Conservation (phyloP, 2,797 vertebrate species). For the Garrulus glandarius region DNA sequence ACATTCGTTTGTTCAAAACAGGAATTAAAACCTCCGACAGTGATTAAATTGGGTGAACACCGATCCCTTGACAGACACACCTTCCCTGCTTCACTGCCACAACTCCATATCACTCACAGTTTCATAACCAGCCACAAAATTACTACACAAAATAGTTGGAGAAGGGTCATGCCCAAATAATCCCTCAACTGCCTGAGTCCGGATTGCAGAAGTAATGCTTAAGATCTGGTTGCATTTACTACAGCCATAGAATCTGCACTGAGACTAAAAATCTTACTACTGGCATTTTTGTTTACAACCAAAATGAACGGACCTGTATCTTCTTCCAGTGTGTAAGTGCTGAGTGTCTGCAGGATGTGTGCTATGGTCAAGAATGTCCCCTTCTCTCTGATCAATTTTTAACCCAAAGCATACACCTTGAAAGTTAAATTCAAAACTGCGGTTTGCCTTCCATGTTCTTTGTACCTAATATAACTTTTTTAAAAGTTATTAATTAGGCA, state of each 20-base stretch:
- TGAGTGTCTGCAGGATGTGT: neutral
- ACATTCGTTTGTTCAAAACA: neutral
- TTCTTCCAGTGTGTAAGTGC: neutral
- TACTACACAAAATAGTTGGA: neutral
- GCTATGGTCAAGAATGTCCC: accelerated
- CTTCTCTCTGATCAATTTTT: neutral
- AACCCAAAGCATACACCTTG: neutral
- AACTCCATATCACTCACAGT: neutral
- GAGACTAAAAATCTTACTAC: neutral
- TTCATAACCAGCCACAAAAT: neutral
- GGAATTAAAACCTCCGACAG: constrained; percentile 17
- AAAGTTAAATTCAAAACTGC: neutral
- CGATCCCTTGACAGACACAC: neutral
- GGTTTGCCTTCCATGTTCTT: neutral
- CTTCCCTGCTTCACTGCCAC: neutral
- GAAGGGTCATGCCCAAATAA: neutral
- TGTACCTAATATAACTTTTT: neutral
- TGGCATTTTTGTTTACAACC: neutral
- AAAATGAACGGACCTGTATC: neutral
- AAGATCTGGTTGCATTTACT: neutral
- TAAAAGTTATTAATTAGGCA: neutral
- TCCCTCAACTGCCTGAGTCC: neutral
- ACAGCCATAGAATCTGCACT: neutral
- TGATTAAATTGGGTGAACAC: neutral
- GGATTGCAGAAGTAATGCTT: neutral